phyloP scores from a whole-genome alignment of 2,888 invertebrate species.

The Hydrotaea cyrtoneurina region DNA sequence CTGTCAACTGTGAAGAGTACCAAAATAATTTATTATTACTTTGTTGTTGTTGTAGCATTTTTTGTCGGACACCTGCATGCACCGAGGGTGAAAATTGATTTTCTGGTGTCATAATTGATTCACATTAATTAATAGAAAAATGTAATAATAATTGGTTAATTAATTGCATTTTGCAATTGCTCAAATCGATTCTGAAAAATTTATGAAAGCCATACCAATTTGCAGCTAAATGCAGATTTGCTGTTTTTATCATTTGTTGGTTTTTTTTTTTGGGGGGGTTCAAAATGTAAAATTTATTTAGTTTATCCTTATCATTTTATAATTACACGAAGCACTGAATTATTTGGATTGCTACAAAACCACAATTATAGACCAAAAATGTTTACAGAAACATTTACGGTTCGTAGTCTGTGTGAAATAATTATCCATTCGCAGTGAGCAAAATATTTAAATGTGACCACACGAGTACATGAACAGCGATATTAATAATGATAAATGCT shows the following conservation, averaged over 20 bases:
- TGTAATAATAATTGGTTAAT: slow-evolving; percentile 12
- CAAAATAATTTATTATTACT: too few species aligned
- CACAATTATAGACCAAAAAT: slow-evolving; percentile 30
- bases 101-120: neutral
- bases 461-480: slow-evolving; percentile 26
- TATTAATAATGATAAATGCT: slow-evolving; percentile 25
- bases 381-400: slow-evolving; percentile 30
- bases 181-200: neutral
- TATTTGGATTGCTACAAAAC: slow-evolving; percentile 12
- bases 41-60: neutral
- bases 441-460: slow-evolving; percentile 19
- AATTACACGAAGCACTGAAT: slow-evolving; percentile 32
- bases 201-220: neutral
- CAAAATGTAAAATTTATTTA: neutral
- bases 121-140: neutral
- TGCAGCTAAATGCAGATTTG: neutral
- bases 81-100: too few species aligned
- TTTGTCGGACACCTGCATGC: too few species aligned
- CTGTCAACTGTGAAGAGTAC: neutral
- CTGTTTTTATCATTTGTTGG: neutral
- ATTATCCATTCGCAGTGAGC: neutral
- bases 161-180: neutral
- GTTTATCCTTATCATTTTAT: slow-evolving; percentile 29
- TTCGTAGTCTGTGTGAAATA: slow-evolving; percentile 1
- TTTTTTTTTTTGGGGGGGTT: neutral